Conservation (phyloP, 2,113 vertebrate genomes). For the Hymenochirus boettgeri region DNA sequence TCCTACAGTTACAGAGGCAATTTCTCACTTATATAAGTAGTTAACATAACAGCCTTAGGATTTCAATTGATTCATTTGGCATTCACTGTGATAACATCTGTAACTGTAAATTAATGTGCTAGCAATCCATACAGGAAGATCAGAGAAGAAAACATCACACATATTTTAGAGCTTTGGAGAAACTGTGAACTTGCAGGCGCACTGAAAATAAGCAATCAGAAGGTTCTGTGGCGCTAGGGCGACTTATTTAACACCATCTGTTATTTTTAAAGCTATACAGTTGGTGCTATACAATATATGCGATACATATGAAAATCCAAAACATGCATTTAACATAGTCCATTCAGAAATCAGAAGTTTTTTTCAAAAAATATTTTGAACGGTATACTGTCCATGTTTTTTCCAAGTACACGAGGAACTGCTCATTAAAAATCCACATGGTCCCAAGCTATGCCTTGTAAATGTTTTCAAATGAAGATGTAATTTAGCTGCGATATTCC, state of each 20-base stretch:
- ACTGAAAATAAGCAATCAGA: slow-evolving; percentile 28
- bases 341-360: too few species aligned
- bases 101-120: slow-evolving; percentile 39
- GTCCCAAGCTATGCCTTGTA: too few species aligned
- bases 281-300: neutral
- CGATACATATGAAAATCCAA: too few species aligned
- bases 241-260: slow-evolving; percentile 10
- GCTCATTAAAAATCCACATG: too few species aligned
- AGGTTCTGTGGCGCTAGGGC: slow-evolving; percentile 16
- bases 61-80: slow-evolving; percentile 28
- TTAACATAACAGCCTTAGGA: slow-evolving; percentile 11
- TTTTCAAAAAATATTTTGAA: too few species aligned
- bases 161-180: slow-evolving; percentile 24
- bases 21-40: too few species aligned
- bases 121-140: slow-evolving; percentile 31
- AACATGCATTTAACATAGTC: too few species aligned
- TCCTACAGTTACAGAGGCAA: too few species aligned
- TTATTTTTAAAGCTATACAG: neutral
- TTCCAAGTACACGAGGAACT: too few species aligned
- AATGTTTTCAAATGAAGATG: too few species aligned
- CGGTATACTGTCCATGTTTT: too few species aligned
- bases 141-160: slow-evolving; percentile 33
- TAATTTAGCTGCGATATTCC: too few species aligned
- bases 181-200: slow-evolving; percentile 36
- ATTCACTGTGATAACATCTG: slow-evolving; percentile 34